A percentile compares a stretch with the other conserved stretches of the same genome.
Evolutionary conservation across 2,888 invertebrate genomes (phyloP).

Genomic region (Drosophila borealis): DNA sequence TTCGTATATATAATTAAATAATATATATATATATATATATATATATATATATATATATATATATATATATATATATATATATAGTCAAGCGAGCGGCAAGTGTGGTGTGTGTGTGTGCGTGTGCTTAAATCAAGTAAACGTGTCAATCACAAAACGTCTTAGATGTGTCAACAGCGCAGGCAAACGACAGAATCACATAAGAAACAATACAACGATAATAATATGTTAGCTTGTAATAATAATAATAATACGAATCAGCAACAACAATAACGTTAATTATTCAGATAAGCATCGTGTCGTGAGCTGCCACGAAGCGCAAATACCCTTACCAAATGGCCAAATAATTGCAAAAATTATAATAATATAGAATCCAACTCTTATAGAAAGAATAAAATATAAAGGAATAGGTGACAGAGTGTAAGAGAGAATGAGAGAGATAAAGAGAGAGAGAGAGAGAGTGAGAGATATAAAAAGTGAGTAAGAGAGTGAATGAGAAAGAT

Average conservation of each 20-base stretch:
- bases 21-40: not conserved
- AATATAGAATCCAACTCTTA: not conserved
- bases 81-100: not conserved
- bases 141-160: constrained; percentile 58
- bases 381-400: too few species aligned
- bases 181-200: constrained; percentile 17
- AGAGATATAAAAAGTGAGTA: not conserved
- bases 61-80: not conserved
- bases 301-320: constrained; percentile 4
- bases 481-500: not conserved
- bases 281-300: constrained; percentile 25
- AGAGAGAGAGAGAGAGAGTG: not conserved
- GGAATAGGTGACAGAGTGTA: too few species aligned
- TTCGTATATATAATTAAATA: constrained; percentile 6
- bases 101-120: constrained; percentile 7
- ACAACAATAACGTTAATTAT: constrained; percentile 23
- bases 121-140: constrained; percentile 60
- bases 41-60: not conserved
- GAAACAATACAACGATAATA: constrained; percentile 42
- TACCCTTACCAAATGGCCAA: constrained; percentile 1
- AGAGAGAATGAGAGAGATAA: too few species aligned
- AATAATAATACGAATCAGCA: constrained; percentile 14
- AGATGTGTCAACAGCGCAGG: constrained; percentile 50
- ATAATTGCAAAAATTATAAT: not conserved
- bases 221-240: constrained; percentile 34